A percentile compares a stretch with the other conserved stretches of the same genome.
Evolutionary conservation across 2,797 vertebrate genomes (phyloP).

Genomic region (Vultur gryphus): DNA sequence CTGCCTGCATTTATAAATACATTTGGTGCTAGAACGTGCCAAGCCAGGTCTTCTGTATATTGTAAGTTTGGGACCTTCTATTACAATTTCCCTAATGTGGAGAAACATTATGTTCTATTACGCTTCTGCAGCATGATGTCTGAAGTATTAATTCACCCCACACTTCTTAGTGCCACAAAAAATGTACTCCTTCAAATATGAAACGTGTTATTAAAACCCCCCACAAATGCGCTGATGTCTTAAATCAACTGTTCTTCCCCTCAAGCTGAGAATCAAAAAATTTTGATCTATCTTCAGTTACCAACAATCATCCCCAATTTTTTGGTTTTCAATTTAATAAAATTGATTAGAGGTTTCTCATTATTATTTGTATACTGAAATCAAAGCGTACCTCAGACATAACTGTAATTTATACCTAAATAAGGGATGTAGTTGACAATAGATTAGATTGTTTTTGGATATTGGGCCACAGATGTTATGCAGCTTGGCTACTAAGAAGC

Average conservation of each 20-base stretch:
- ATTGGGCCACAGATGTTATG: rapidly evolving
- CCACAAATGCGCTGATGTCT: not conserved
- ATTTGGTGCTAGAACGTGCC: not conserved
- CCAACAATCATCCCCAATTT: rapidly evolving
- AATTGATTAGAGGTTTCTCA: not conserved
- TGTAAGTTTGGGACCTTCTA: not conserved
- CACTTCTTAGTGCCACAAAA: not conserved
- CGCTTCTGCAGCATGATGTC: not conserved
- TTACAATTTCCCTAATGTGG: not conserved
- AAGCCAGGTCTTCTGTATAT: not conserved
- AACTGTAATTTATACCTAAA: not conserved
- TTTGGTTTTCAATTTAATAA: not conserved
- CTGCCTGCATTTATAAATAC: not conserved
- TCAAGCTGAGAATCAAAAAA: not conserved
- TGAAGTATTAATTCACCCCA: not conserved
- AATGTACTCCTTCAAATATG: not conserved
- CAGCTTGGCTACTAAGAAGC: not conserved
- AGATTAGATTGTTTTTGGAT: not conserved
- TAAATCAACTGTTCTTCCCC: not conserved
- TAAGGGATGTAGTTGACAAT: not conserved
- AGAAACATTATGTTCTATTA: not conserved
- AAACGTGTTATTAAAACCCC: not conserved
- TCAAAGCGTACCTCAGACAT: rapidly evolving
- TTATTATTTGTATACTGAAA: not conserved
- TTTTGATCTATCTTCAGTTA: not conserved